Evolutionary conservation across 1,140 invertebrate genomes (phyloP), one percentile per base, ranked within the genome.

Genomic region (Hycleus cichorii): DNA sequence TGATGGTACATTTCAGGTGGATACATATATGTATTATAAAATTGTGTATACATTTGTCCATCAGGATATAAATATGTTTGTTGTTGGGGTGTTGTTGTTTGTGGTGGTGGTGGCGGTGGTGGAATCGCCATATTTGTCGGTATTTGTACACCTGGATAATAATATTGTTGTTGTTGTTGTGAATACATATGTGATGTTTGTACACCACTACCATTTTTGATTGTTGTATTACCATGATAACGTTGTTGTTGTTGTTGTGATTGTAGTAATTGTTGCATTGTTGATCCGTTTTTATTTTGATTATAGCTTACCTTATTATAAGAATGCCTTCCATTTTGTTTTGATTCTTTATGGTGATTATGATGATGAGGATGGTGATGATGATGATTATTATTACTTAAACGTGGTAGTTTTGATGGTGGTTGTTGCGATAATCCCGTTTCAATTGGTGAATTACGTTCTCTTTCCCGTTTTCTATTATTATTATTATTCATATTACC

Each of bases 271-370:
- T 42, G 11, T 11, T 44, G 24, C 11, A 3, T 45, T 18, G 18
- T 18, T 58, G 55, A 50, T 18, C 32, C 49, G 57, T 57, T 67
- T 59, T 53, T 64, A 40, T 43, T 55, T 57, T 47, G 47, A 45
- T 57, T 59, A 47, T 62, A 52, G 66, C 72, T 74, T 72, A 74
- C 72, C 72, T 74, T 73, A 58, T 63, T 69, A 57, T 67, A 70
- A 32, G 68, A 67, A 62, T 64, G 66, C 58, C 68, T 64, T 25
- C 71, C 71, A 49, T 72, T 74, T 58, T 71, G 69, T 58, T 71
- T 71, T 6, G 64, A 60, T 7, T 68, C 68, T 49, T 62, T 68
- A 45, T 57, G 58, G 48, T 49, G 12, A 47, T 57, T n/a, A 44
- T 52, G 54, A 45, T 39, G 59, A 47, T 55, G 65, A 65, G 4